Evolutionary conservation across 1,140 invertebrate species (phyloP).

Genomic region (Araneus ventricosus): DNA sequence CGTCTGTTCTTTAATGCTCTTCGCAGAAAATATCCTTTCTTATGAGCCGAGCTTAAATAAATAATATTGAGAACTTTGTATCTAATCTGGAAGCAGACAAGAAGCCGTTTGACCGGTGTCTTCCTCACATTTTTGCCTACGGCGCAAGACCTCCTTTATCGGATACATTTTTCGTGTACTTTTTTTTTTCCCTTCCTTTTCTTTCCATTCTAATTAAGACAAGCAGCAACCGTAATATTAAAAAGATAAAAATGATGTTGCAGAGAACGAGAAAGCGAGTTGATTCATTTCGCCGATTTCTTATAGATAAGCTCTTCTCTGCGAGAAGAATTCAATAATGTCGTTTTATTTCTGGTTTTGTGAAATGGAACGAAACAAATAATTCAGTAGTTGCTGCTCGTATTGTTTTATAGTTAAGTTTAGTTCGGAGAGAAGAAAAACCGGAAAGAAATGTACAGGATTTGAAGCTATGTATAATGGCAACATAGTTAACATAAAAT

Average conservation of each 20-base stretch:
- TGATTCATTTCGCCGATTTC: no score
- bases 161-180: neutral
- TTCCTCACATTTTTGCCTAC: constrained; percentile 15
- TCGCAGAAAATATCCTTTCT: neutral
- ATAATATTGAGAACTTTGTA: constrained; percentile 9
- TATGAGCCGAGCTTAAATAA: neutral
- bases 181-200: neutral
- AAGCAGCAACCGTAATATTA: neutral
- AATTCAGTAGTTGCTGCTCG: no score
- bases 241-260: neutral
- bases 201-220: neutral
- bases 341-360: no score
- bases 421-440: no score
- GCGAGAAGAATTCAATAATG: no score
- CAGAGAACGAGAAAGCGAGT: neutral
- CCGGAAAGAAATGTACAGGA: no score
- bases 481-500: no score
- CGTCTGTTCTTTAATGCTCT: neutral
- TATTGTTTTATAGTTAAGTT: no score
- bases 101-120: constrained; percentile 60
- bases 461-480: no score
- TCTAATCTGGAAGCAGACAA: neutral
- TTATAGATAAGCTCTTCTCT: no score
- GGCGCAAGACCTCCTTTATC: constrained; percentile 11
- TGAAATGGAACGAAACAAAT: no score